Base-by-base conservation (phyloP, 2,113 vertebrate species). In the Pachypanchax playfairii region DNA sequence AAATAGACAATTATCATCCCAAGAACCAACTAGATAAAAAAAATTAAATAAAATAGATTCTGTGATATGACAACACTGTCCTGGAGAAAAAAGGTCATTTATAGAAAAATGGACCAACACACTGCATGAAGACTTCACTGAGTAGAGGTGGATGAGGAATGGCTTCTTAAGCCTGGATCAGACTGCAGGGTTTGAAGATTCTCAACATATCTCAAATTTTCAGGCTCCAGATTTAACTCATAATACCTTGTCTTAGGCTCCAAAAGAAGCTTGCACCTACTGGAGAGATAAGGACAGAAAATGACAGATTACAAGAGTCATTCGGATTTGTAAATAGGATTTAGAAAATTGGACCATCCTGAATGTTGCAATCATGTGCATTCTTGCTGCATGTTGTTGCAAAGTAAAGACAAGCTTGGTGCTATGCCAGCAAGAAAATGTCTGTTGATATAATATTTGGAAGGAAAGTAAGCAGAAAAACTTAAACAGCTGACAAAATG, bases 261-360 rank as follows among this genome's bases (percentile, higher is more conserved):
- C 70, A 67, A 46, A 38, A 64, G 68, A 58, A 71, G 56, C 75
- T 75, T 66, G 72, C 57, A 67, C 70, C 61, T 67, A 48, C 55
- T 17, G 3, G 7, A 6, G 62, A 82, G 81, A 86, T 89, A 83
- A 84, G 77, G 52, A 65, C 13, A 5, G 63, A 58, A 79, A 83
- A 83, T 80, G 56, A 62, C 75, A 86, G 77, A 82, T 88, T 83
- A 87, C 74, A 78, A 70, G 77, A 81, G 75, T 73, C 64, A 64
- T 70, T 73, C 1, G 74, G 76, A 79, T 87, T 85, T 85, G 38
- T 44, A 76, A 85, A 84, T 66, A 74, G 85, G 85, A 85, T 87
- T 87, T 79, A 49, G 64, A 50, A 81, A 86, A 85, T 85, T 80
- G 81, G 77, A 73, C 65, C 61, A 4, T 76, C 66, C 71, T 33